These are phyloP conservation scores for Labrus mixtus DNA, from an alignment of 2,113 vertebrate genomes.

Conservation along the genomic window DNA sequence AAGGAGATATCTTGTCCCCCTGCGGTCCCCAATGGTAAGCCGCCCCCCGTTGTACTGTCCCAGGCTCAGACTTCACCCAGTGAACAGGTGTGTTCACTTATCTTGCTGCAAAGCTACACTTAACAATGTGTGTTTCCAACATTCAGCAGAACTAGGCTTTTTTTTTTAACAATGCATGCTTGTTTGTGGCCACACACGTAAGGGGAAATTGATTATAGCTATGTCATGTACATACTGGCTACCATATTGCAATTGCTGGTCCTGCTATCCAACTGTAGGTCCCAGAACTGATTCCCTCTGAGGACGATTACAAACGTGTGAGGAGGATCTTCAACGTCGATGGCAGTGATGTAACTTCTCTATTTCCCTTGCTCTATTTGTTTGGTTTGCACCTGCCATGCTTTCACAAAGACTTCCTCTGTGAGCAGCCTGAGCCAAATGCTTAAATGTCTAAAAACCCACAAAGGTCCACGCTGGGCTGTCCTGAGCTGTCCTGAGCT, in stretches of 20 bases:
- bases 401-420: constrained; percentile 7
- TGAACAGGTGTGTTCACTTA: constrained; percentile 77
- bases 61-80: constrained; percentile 44
- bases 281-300: constrained; percentile 81
- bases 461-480: background rate
- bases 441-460: constrained; percentile 21
- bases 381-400: constrained; percentile 42
- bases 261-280: constrained; percentile 83
- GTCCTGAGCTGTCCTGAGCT: constrained; percentile 13
- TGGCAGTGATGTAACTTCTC: constrained; percentile 83
- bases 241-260: constrained; percentile 58
- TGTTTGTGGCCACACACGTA: background rate
- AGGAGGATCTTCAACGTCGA: constrained; percentile 89
- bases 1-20: constrained; percentile 67
- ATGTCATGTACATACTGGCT: constrained; percentile 11
- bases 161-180: background rate
- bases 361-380: constrained; percentile 23
- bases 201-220: too few species aligned
- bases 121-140: constrained; percentile 30
- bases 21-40: constrained; percentile 58
- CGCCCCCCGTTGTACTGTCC: constrained; percentile 16
- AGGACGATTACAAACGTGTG: constrained; percentile 90
- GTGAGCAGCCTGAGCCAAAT: constrained; percentile 5
- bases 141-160: background rate
- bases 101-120: constrained; percentile 21